Conservation (phyloP, 2,888 invertebrate species). For the Polymixis lichenea region DNA sequence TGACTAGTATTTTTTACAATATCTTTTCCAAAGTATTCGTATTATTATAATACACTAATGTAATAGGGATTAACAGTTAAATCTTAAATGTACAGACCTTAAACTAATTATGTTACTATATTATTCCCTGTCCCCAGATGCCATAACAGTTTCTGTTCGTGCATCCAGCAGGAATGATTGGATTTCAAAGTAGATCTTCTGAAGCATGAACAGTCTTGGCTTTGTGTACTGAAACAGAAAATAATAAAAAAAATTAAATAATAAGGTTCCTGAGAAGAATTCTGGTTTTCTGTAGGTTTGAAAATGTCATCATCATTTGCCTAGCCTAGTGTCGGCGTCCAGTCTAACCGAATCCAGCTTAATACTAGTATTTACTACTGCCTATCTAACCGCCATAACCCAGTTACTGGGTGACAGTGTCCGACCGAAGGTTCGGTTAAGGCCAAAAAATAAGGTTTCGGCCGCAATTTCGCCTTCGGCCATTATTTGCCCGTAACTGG, state of each 20-base stretch:
- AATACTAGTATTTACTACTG: no score
- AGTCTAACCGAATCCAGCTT: no score
- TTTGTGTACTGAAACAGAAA: constrained; percentile 84
- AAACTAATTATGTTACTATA: background rate
- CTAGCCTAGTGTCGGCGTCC: no score
- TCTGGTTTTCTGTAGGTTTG: background rate
- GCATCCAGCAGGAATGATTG: constrained; percentile 76
- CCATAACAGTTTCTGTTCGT: constrained; percentile 67
- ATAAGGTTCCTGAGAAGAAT: background rate
- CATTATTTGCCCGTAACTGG: no score
- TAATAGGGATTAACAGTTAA: background rate
- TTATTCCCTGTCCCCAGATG: constrained; percentile 71
- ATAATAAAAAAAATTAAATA: background rate
- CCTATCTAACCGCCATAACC: no score
- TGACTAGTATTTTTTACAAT: constrained; percentile 3
- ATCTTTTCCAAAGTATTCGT: background rate
- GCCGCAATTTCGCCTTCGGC: no score
- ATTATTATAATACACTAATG: background rate
- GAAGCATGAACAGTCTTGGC: constrained; percentile 83
- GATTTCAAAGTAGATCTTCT: constrained; percentile 83
- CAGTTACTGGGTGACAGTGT: no score
- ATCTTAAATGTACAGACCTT: background rate
- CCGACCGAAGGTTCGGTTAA: no score
- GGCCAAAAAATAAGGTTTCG: no score
- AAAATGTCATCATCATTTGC: background rate